Conservation (phyloP, 2,797 vertebrate species). For the Phylloscopus collybita region DNA sequence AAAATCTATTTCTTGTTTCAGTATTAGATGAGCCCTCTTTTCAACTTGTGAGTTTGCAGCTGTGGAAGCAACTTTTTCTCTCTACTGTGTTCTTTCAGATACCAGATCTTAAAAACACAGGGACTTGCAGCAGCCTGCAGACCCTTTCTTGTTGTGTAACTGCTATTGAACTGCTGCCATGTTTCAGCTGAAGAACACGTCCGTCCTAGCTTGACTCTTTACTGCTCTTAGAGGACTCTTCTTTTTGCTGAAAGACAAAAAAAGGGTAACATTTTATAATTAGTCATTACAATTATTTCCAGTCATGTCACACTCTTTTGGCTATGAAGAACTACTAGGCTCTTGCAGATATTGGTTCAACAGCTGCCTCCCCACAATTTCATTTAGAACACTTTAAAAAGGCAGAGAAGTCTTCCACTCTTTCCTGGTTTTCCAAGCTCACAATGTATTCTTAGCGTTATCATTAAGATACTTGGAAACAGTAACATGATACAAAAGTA, state of each 20-base stretch:
- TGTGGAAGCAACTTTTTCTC: not conserved
- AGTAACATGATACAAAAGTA: fast-evolving
- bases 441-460: not conserved
- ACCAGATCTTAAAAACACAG: not conserved
- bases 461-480: not conserved
- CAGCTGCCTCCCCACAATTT: not conserved
- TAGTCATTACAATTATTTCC: not conserved
- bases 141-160: not conserved
- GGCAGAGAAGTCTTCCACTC: not conserved
- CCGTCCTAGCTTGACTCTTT: not conserved
- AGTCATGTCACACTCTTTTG: not conserved
- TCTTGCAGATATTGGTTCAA: not conserved
- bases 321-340: not conserved
- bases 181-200: not conserved
- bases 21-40: not conserved
- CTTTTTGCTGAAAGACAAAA: constrained; percentile 16
- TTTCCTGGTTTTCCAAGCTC: not conserved
- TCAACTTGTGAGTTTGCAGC: not conserved
- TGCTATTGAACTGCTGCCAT: not conserved
- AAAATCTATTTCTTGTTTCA: not conserved
- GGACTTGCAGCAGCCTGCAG: not conserved
- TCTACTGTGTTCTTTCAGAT: not conserved
- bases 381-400: not conserved
- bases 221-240: not conserved
- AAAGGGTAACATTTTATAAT: not conserved